Percentiles rank a stretch among this genome's conserved stretches.
These are phyloP conservation scores for Hydriomena furcata DNA, from an alignment of 2,888 invertebrate species.

Conservation along the genomic window DNA sequence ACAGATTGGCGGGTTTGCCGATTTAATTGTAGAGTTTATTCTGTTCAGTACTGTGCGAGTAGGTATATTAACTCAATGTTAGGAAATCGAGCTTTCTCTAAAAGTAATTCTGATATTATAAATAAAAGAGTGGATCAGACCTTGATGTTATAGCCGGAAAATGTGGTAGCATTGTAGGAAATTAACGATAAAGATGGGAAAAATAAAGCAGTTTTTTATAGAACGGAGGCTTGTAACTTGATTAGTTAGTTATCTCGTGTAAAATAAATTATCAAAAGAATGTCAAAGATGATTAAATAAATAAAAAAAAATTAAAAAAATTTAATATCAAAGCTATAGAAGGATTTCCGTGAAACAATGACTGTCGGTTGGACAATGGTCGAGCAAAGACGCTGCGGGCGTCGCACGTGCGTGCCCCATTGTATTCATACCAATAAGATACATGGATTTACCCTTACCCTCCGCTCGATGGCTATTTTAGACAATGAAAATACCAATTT, in stretches of 20 bases:
- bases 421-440: slow-evolving; percentile 66
- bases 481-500: slow-evolving; percentile 43
- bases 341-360: slow-evolving; percentile 78
- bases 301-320: too few species aligned
- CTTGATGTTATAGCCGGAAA: not conserved
- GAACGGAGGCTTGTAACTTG: too few species aligned
- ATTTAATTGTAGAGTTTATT: not conserved
- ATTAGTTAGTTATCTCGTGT: too few species aligned
- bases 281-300: too few species aligned
- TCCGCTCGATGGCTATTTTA: slow-evolving; percentile 30
- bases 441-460: slow-evolving; percentile 35
- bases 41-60: too few species aligned
- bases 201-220: too few species aligned
- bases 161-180: not conserved
- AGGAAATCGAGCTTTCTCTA: slow-evolving; percentile 1
- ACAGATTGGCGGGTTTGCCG: not conserved
- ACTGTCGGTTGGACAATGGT: slow-evolving; percentile 62
- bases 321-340: slow-evolving; percentile 67
- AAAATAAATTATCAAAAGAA: slow-evolving; percentile 6
- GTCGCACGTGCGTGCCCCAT: slow-evolving; percentile 72
- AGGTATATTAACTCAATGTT: not conserved
- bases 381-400: slow-evolving; percentile 46
- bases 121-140: not conserved
- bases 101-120: not conserved
- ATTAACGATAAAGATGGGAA: too few species aligned